Percentiles rank a stretch among this genome's conserved stretches.
Conservation (phyloP, 1,140 invertebrate species). For the Aphelinus atriplicis region DNA sequence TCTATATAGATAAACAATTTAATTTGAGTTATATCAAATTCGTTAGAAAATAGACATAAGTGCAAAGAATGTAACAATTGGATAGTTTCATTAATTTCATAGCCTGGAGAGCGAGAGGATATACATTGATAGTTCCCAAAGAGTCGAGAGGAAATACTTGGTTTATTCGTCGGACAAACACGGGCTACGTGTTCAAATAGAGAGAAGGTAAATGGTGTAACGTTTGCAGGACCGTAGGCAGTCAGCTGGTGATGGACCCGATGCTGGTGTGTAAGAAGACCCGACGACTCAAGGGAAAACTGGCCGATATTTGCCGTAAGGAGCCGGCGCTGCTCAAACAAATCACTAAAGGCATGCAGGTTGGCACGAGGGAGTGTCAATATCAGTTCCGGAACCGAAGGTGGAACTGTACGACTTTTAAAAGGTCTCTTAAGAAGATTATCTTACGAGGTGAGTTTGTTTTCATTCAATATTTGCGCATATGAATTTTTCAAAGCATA, state of each 20-base stretch:
- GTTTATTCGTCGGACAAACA: no score
- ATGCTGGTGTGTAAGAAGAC: constrained; percentile 87
- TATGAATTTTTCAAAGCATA: no score
- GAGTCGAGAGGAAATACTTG: no score
- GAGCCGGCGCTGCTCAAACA: constrained; percentile 80
- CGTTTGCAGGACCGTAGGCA: constrained; percentile 76
- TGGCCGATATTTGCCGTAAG: constrained; percentile 80
- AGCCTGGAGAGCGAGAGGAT: no score
- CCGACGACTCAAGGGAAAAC: constrained; percentile 76
- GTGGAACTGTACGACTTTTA: constrained; percentile 86
- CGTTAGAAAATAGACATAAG: no score
- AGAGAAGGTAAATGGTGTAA: no score
- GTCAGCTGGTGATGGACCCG: constrained; percentile 87
- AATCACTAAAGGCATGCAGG: constrained; percentile 78
- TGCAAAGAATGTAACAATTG: no score
- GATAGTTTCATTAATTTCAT: no score
- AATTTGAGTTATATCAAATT: no score
- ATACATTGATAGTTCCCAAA: no score
- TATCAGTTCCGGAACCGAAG: constrained; percentile 83
- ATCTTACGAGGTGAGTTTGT: constrained; percentile 77
- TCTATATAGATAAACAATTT: no score
- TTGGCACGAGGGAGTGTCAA: constrained; percentile 85
- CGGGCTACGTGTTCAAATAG: no score
- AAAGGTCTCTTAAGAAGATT: constrained; percentile 82
- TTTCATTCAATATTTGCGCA: background rate